Conservation (phyloP, 2,113 vertebrate genomes). For the Psophia crepitans region DNA sequence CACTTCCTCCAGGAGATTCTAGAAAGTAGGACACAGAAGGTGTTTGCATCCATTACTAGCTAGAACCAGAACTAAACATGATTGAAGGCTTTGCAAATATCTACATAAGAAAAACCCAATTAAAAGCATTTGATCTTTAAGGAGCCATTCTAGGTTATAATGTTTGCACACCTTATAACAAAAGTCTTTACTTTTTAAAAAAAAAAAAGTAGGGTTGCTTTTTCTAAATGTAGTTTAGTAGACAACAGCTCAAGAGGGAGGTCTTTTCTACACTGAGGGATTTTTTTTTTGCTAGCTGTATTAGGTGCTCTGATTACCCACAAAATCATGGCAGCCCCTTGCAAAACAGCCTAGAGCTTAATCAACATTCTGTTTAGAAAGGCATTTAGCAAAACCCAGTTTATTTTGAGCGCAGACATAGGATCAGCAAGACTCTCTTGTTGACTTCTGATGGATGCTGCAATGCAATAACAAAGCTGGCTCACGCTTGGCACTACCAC, state of each 20-base stretch:
- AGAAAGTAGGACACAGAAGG: conserved; percentile 58
- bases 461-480: neutral
- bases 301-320: neutral
- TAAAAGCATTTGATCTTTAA: conserved; percentile 29
- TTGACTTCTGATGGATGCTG: neutral
- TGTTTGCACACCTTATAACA: neutral
- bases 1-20: conserved; percentile 44
- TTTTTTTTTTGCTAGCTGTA: neutral
- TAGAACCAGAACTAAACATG: neutral
- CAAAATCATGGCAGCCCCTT: neutral
- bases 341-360: neutral
- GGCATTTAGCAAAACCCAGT: neutral
- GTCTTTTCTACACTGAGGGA: neutral
- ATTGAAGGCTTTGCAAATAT: neutral
- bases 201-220: neutral
- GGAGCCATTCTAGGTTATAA: neutral
- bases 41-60: conserved; percentile 24
- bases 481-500: neutral
- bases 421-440: neutral
- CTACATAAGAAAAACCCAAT: neutral
- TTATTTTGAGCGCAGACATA: neutral
- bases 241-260: neutral
- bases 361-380: neutral
- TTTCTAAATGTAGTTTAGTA: neutral
- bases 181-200: neutral